Evolutionary conservation across 1,140 invertebrate species (phyloP), one percentile per base, ranked within the genome.

Genomic region (Hylaeus volcanicus): DNA sequence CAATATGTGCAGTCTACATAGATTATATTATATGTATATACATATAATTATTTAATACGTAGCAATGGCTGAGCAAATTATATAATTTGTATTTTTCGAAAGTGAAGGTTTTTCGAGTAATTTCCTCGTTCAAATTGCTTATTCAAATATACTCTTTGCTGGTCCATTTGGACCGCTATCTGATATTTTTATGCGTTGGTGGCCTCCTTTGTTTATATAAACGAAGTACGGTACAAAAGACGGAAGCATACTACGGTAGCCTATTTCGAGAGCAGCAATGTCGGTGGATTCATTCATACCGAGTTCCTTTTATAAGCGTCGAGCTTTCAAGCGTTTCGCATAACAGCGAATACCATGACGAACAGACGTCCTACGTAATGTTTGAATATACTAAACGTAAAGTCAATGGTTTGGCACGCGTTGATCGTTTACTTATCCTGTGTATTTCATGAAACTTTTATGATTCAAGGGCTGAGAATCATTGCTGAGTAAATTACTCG

Each of bases 251-350:
- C 70, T 71, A 78, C 58, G 48, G 43, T 71, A 66, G 69, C 79
- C 79, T 65, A 81, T 66, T 81, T 81, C 51, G 26, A 71, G 51
- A 55, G 15, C 60, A 39, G 51, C 51, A 58, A 63, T 58, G 77
- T 79, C 70, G 61, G 53, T 43, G 39, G 70, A 48, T 74, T 74
- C 77, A 79, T 79, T 79, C 77, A 79, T 79, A 70, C 61, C 51
- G 60, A 5, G 51, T 43, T 56, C 61, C 77, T 74, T 79, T 74
- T 74, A 61, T 73, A 26, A 63, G n/a, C 48, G 39, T 37, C n/a
- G 48, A 14, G 68, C 69, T 73, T 79, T 70, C 26, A 78, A 63
- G 39, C 68, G 68, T 51, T 77, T 43, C 66, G 55, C 56, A 1
- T 41, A 55, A 77, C 75, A 72, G 48, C n/a, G n/a, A 12, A 63